A percentile compares a stretch with the other conserved stretches of the same genome.
These are phyloP conservation scores for Ophion ventricosus DNA, from an alignment of 2,888 invertebrate species.

Conservation along the genomic window DNA sequence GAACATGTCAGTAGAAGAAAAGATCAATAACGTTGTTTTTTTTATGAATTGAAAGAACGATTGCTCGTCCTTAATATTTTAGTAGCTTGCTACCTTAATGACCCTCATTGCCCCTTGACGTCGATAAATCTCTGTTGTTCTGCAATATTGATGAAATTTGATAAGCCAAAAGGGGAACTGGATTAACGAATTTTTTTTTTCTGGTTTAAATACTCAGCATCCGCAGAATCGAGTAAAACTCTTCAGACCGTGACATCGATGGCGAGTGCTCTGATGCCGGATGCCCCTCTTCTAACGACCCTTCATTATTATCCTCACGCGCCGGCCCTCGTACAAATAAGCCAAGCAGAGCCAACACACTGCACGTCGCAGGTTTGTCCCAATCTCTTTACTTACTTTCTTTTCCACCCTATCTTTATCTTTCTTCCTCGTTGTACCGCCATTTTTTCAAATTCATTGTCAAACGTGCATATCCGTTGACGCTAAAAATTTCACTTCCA, in stretches of 20 bases:
- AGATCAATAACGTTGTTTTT: too few relatives aligned
- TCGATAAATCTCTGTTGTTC: not conserved
- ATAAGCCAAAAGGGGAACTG: not conserved
- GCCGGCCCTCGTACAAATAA: slow-evolving; percentile 80
- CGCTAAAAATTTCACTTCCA: slow-evolving; percentile 40
- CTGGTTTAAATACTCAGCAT: slow-evolving; percentile 69
- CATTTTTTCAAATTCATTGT: slow-evolving; percentile 17
- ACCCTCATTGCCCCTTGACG: not conserved
- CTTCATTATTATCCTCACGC: slow-evolving; percentile 81
- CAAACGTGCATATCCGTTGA: slow-evolving; percentile 52
- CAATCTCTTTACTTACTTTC: not conserved
- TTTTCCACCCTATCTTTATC: not conserved
- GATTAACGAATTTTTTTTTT: slow-evolving; percentile 10
- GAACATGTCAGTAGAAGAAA: too few relatives aligned
- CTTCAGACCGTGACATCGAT: slow-evolving; percentile 80
- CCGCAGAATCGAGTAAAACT: slow-evolving; percentile 80
- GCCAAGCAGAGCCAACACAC: slow-evolving; percentile 79
- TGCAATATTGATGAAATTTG: not conserved
- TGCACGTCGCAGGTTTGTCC: slow-evolving; percentile 79
- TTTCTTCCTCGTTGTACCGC: not conserved
- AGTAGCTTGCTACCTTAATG: not conserved
- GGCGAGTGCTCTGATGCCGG: slow-evolving; percentile 78
- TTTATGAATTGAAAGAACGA: too few relatives aligned
- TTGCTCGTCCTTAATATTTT: too few relatives aligned
- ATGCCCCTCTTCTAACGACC: slow-evolving; percentile 79